Percentiles rank a stretch among this genome's conserved stretches.
phyloP scores from a whole-genome alignment of 1,140 invertebrate genomes.

The Pseudomyrmex sp. region DNA sequence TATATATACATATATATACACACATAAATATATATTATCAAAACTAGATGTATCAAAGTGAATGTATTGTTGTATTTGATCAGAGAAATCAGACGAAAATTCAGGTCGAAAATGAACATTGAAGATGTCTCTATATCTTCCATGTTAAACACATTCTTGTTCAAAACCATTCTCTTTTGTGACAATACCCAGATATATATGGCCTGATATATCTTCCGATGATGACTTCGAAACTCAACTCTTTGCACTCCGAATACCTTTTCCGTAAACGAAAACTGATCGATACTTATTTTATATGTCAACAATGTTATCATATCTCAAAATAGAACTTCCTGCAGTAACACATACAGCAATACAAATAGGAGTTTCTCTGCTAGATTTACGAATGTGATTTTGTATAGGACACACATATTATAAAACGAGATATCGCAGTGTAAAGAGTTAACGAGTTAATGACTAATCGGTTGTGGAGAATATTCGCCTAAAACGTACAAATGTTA shows the following conservation, averaged over 20 bases:
- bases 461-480: slow-evolving; percentile 47
- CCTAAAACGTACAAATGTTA: slow-evolving; percentile 61
- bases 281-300: slow-evolving; percentile 11
- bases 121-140: slow-evolving; percentile 32
- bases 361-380: not conserved
- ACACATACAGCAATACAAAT: slow-evolving; percentile 11
- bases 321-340: not conserved
- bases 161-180: not conserved
- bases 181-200: slow-evolving; percentile 1
- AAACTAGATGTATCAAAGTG: not conserved
- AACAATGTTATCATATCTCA: not conserved
- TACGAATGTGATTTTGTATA: not conserved
- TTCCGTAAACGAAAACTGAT: not conserved
- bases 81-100: not conserved
- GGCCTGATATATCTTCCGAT: slow-evolving; percentile 40
- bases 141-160: slow-evolving; percentile 29
- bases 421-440: slow-evolving; percentile 48
- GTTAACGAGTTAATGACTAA: slow-evolving; percentile 48
- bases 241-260: slow-evolving; percentile 45
- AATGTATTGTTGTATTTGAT: not conserved
- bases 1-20: slow-evolving; percentile 11
- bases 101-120: slow-evolving; percentile 40
- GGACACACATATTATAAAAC: not conserved
- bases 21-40: not conserved
- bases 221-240: slow-evolving; percentile 24